Conservation (phyloP, 2,797 vertebrate species). For the Gambelia wislizenii region DNA sequence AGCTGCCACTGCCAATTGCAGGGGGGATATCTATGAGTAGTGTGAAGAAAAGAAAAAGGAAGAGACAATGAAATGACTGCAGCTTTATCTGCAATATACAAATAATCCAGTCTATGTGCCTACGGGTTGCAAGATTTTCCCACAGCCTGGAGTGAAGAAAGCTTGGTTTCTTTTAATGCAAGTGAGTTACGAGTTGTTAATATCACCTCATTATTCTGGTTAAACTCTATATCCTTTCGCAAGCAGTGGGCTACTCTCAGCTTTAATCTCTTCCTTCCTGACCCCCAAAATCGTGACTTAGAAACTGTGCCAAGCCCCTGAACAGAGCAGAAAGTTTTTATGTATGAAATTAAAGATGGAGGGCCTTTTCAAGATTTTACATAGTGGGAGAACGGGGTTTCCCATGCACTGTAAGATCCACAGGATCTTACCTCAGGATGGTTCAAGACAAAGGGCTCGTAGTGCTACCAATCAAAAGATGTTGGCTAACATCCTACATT, state of each 20-base stretch:
- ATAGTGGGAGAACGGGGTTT: not conserved
- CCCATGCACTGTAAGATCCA: too few species aligned
- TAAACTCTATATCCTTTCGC: not conserved
- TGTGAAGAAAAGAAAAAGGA: not conserved
- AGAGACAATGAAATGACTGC: constrained; percentile 8
- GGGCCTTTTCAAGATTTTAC: not conserved
- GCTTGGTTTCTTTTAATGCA: not conserved
- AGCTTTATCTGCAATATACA: constrained; percentile 4
- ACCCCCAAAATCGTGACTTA: not conserved
- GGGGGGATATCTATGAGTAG: not conserved
- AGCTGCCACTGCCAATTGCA: not conserved
- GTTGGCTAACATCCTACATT: not conserved
- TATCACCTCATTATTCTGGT: not conserved
- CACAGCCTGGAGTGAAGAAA: not conserved
- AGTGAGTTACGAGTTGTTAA: not conserved
- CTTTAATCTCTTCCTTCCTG: not conserved
- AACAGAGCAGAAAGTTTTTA: not conserved
- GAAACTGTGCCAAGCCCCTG: not conserved
- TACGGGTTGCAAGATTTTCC: not conserved
- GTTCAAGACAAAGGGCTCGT: not conserved
- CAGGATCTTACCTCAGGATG: not conserved
- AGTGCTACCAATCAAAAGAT: not conserved
- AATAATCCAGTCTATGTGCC: not conserved
- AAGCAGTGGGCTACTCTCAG: not conserved
- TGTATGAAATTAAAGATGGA: not conserved